Percentiles rank a stretch among this genome's conserved stretches.
Evolutionary conservation across 2,888 invertebrate genomes (phyloP).

Genomic region (Hymenopus coronatus): DNA sequence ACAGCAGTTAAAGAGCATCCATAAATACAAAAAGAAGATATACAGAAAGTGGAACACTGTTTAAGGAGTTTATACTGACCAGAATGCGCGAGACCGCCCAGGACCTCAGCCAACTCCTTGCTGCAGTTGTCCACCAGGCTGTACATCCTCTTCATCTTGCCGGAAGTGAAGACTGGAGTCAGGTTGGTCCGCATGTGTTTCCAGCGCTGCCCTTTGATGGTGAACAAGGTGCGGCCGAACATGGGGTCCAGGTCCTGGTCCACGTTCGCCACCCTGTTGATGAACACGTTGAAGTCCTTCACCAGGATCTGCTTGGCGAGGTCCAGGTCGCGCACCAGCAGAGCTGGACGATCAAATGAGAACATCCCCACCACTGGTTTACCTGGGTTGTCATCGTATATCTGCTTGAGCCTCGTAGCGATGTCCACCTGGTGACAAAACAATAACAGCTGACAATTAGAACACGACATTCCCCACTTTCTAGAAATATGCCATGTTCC

Average conservation of each 20-base stretch:
- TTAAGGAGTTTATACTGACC: too few relatives aligned
- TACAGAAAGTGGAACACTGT: too few relatives aligned
- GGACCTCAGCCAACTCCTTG: not conserved
- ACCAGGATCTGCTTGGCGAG: slow-evolving; percentile 7
- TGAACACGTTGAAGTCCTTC: slow-evolving; percentile 20
- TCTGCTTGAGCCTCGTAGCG: not conserved
- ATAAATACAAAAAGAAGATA: too few relatives aligned
- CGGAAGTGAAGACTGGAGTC: slow-evolving; percentile 17
- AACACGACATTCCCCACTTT: too few relatives aligned
- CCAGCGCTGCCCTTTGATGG: slow-evolving; percentile 8
- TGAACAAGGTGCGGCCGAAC: not conserved
- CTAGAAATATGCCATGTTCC: too few relatives aligned
- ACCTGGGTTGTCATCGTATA: slow-evolving; percentile 1
- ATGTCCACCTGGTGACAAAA: not conserved
- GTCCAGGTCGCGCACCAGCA: slow-evolving; percentile 10
- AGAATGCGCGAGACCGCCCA: not conserved
- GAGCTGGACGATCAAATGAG: slow-evolving; percentile 10
- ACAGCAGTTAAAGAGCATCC: too few relatives aligned
- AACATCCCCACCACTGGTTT: slow-evolving; percentile 17
- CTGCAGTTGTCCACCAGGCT: slow-evolving; percentile 16
- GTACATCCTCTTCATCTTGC: slow-evolving; percentile 27
- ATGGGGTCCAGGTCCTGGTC: slow-evolving; percentile 10
- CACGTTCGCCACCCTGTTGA: not conserved
- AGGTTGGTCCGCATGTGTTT: slow-evolving; percentile 8
- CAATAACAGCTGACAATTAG: too few relatives aligned